phyloP scores from a whole-genome alignment of 2,888 invertebrate species.

The Masnerella sp. region DNA sequence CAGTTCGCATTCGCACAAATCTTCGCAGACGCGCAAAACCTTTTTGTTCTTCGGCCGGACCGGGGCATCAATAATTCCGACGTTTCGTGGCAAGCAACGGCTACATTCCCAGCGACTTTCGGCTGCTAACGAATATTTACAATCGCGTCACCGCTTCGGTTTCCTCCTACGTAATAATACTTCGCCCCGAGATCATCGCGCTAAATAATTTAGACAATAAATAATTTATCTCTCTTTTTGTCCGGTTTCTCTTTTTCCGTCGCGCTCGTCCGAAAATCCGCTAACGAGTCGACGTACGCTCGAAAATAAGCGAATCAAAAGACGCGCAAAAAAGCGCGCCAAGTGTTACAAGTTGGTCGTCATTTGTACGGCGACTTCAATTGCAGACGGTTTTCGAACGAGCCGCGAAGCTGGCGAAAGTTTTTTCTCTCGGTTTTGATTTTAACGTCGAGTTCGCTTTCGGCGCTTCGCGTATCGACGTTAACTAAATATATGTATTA shows the following conservation, averaged over 20 bases:
- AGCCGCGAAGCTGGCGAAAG: slow-evolving; percentile 37
- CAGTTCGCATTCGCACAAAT: slow-evolving; percentile 1
- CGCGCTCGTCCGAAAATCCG: not conserved
- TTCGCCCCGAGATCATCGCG: slow-evolving; percentile 20
- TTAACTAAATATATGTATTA: slow-evolving; percentile 33
- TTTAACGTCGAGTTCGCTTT: slow-evolving; percentile 36
- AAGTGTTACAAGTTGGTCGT: slow-evolving; percentile 50
- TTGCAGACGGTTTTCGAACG: slow-evolving; percentile 48
- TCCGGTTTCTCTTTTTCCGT: not conserved
- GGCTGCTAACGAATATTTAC: slow-evolving; percentile 37
- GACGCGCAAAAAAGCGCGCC: slow-evolving; percentile 20
- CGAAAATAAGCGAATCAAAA: slow-evolving; percentile 27
- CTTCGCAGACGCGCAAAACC: not conserved
- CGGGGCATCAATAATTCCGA: slow-evolving; percentile 39
- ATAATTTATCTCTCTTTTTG: slow-evolving; percentile 14
- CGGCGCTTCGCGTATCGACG: slow-evolving; percentile 12
- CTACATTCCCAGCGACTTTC: slow-evolving; percentile 32
- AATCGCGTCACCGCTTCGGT: slow-evolving; percentile 15
- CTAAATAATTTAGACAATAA: slow-evolving; percentile 30
- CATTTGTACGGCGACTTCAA: slow-evolving; percentile 52
- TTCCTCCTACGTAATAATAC: slow-evolving; percentile 43
- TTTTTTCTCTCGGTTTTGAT: slow-evolving; percentile 51
- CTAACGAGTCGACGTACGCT: not conserved
- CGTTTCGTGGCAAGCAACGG: slow-evolving; percentile 36
- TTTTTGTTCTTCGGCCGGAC: slow-evolving; percentile 26